Percentiles rank a stretch among this genome's conserved stretches.
phyloP scores from a whole-genome alignment of 2,888 invertebrate genomes.

The Epinotia ramella region DNA sequence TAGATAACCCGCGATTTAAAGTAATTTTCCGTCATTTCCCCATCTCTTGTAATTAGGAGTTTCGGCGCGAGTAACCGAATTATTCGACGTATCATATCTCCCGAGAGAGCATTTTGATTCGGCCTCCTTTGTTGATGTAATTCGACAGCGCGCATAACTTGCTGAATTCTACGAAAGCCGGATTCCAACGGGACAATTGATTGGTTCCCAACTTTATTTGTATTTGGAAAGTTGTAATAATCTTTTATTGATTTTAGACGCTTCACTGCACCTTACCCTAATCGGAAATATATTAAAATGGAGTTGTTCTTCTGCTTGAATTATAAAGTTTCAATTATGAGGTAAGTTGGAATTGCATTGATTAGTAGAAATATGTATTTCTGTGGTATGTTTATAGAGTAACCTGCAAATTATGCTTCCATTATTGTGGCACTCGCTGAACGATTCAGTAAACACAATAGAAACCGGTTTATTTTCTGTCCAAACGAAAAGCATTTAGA shows the following conservation, averaged over 20 bases:
- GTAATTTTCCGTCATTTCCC: conserved; percentile 68
- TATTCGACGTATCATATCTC: conserved; percentile 58
- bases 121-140: conserved; percentile 55
- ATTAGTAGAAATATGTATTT: conserved; percentile 22
- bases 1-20: conserved; percentile 71
- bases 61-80: conserved; percentile 61
- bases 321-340: conserved; percentile 18
- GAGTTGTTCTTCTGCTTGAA: conserved; percentile 18
- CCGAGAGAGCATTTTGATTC: conserved; percentile 53
- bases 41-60: conserved; percentile 67
- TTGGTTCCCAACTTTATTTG: conserved; percentile 52
- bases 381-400: conserved; percentile 14
- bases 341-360: conserved; percentile 16
- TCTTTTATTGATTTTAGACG: conserved; percentile 54
- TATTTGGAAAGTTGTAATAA: conserved; percentile 56
- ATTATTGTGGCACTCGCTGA: conserved; percentile 36
- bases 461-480: conserved; percentile 12
- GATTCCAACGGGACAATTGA: conserved; percentile 56
- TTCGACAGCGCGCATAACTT: conserved; percentile 51
- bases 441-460: conserved; percentile 32
- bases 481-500: conserved; percentile 40
- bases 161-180: conserved; percentile 51
- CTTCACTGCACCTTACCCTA: conserved; percentile 49
- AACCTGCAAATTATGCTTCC: conserved; percentile 23
- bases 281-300: conserved; percentile 34